Conservation (phyloP, 2,888 invertebrate species). For the Eupithecia vulgata region DNA sequence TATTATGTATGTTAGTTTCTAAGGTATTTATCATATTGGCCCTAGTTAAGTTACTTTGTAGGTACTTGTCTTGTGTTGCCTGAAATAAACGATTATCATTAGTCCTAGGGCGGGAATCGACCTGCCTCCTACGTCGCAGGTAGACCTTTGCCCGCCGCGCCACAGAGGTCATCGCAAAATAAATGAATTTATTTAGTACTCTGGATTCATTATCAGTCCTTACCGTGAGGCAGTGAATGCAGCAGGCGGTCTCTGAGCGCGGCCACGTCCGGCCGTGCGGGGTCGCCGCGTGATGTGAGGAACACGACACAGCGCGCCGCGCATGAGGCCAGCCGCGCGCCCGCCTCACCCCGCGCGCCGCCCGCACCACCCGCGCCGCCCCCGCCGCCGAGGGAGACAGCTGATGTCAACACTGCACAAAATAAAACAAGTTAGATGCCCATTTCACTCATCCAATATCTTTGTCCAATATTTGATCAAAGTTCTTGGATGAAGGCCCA, state of each 20-base stretch:
- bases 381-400: conserved; percentile 63
- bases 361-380: conserved; percentile 56
- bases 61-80: too few relatives aligned
- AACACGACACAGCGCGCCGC: conserved; percentile 81
- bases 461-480: too few relatives aligned
- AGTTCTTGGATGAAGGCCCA: too few relatives aligned
- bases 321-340: conserved; percentile 79
- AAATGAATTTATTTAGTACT: background rate
- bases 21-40: too few relatives aligned
- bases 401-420: conserved; percentile 64
- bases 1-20: too few relatives aligned
- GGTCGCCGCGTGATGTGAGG: conserved; percentile 57
- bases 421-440: conserved; percentile 12
- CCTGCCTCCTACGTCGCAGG: too few relatives aligned
- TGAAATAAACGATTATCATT: too few relatives aligned
- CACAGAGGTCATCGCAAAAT: too few relatives aligned
- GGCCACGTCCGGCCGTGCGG: conserved; percentile 65
- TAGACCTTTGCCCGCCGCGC: too few relatives aligned
- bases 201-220: background rate
- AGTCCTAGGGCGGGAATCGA: too few relatives aligned
- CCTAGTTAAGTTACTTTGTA: too few relatives aligned
- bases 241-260: conserved; percentile 78
- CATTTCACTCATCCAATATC: too few relatives aligned
- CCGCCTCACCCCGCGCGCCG: conserved; percentile 63
- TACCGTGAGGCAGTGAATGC: conserved; percentile 61